A percentile compares a stretch with the other conserved stretches of the same genome.
These are phyloP conservation scores for Xenotilapia flavipinnis DNA, from an alignment of 2,113 vertebrate genomes.

Conservation along the genomic window DNA sequence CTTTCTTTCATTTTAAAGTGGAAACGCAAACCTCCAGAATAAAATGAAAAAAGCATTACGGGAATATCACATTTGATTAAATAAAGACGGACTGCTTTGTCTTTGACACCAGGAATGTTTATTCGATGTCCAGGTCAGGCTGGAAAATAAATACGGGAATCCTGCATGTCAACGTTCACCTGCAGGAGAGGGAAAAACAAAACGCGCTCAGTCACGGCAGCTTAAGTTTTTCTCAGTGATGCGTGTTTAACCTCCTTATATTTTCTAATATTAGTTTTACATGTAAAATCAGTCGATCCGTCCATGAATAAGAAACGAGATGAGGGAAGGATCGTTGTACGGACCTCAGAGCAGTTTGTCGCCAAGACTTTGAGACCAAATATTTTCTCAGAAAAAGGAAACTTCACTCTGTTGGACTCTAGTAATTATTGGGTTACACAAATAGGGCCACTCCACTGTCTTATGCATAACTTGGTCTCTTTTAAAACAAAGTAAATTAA, in stretches of 20 bases:
- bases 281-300: not conserved
- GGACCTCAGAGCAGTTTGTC: not conserved
- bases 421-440: accelerated
- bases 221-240: not conserved
- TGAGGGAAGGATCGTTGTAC: not conserved
- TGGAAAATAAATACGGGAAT: not conserved
- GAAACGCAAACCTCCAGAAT: not conserved
- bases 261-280: not conserved
- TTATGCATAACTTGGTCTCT: not conserved
- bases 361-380: not conserved
- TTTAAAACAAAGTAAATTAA: not conserved
- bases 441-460: accelerated
- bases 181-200: not conserved
- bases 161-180: not conserved
- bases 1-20: not conserved
- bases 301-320: accelerated
- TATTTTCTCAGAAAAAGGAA: not conserved
- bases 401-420: accelerated
- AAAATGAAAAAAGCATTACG: not conserved
- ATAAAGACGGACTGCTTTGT: not conserved
- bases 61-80: not conserved
- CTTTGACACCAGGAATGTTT: conserved; percentile 2
- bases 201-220: accelerated
- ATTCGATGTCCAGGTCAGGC: not conserved
- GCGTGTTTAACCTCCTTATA: accelerated